phyloP scores from a whole-genome alignment of 2,888 invertebrate species.

The Halictus quadricinctus region DNA sequence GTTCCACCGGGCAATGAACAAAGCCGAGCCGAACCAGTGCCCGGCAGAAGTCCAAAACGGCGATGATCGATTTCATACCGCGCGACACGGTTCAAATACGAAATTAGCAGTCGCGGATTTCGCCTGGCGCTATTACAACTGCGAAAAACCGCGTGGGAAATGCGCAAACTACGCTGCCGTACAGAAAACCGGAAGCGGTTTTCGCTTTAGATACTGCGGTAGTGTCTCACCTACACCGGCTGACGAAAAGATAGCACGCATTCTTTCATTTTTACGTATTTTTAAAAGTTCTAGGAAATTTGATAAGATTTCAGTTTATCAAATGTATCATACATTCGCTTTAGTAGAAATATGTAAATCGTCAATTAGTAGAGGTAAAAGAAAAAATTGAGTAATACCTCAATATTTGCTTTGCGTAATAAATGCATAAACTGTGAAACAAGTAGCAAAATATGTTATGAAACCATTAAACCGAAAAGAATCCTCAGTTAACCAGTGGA shows the following conservation, averaged over 20 bases:
- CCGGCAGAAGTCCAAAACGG: slow-evolving; percentile 49
- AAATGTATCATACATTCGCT: too few species aligned
- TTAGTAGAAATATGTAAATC: too few species aligned
- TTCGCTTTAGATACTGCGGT: background rate
- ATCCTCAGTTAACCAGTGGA: too few species aligned
- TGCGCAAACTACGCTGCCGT: background rate
- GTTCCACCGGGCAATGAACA: slow-evolving; percentile 35
- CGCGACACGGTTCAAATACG: slow-evolving; percentile 42
- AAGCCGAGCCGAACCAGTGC: slow-evolving; percentile 29
- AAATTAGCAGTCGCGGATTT: slow-evolving; percentile 31
- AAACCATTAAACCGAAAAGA: too few species aligned
- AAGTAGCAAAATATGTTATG: too few species aligned
- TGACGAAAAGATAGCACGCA: background rate
- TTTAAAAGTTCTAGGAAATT: background rate
- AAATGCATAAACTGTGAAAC: too few species aligned
- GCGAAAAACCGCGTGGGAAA: background rate
- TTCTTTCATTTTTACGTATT: background rate
- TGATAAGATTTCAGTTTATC: too few species aligned
- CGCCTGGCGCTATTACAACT: background rate
- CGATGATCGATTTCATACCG: slow-evolving; percentile 44
- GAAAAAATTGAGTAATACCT: background rate
- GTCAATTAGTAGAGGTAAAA: too few species aligned
- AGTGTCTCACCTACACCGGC: background rate
- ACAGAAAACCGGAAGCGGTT: background rate
- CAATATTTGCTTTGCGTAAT: too few species aligned